Conservation (phyloP, 2,113 vertebrate genomes). For the Cairina moschata region DNA sequence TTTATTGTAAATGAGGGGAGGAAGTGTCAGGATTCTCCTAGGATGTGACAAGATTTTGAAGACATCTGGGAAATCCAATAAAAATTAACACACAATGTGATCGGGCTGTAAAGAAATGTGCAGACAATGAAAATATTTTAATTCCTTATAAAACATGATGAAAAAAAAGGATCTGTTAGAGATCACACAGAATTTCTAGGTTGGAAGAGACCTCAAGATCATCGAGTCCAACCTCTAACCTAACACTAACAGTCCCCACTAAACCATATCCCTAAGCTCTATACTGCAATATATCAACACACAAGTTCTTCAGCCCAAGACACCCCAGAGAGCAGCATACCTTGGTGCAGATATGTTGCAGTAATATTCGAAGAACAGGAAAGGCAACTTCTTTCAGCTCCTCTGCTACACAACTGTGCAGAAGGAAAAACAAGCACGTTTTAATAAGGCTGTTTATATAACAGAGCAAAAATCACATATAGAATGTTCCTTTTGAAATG, state of each 20-base stretch:
- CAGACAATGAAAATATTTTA: not conserved
- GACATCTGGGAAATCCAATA: not conserved
- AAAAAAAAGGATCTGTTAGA: not conserved
- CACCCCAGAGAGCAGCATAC: constrained; percentile 60
- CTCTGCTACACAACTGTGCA: constrained; percentile 82
- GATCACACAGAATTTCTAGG: no score
- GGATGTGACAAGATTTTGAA: not conserved
- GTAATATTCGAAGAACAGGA: constrained; percentile 84
- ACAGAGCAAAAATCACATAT: not conserved
- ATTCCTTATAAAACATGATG: not conserved
- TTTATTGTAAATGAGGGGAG: not conserved
- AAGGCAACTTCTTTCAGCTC: constrained; percentile 80
- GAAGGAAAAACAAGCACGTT: not conserved
- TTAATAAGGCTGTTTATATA: not conserved
- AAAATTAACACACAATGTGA: not conserved
- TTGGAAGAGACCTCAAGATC: no score
- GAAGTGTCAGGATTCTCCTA: not conserved
- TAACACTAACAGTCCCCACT: no score
- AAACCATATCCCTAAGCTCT: no score
- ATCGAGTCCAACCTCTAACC: no score
- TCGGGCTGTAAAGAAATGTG: not conserved
- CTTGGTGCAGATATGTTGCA: constrained; percentile 94
- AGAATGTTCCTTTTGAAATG: not conserved
- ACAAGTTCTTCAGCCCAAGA: not conserved
- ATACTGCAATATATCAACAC: not conserved